A percentile compares a stretch with the other conserved stretches of the same genome.
Conservation (phyloP, 2,797 vertebrate species). For the Loriculus beryllinus region DNA sequence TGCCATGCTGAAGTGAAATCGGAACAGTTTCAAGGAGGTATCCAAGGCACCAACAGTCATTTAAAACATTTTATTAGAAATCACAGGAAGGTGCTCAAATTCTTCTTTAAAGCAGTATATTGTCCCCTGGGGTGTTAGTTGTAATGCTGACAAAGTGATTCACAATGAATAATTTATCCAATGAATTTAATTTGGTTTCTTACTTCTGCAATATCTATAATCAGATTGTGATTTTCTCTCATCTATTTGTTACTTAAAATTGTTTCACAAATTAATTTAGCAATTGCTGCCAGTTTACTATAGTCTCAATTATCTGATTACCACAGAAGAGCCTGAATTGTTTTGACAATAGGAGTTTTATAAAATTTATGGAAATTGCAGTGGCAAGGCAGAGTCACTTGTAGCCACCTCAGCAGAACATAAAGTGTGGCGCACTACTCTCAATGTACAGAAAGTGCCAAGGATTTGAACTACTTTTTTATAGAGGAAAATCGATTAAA, state of each 20-base stretch:
- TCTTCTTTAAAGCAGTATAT: background rate
- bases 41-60: background rate
- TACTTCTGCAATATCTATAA: constrained; percentile 30
- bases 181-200: constrained; percentile 23
- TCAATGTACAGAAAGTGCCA: background rate
- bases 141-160: background rate
- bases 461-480: background rate
- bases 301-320: background rate
- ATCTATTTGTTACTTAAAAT: constrained; percentile 6
- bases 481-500: background rate
- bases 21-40: background rate
- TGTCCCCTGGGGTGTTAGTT: background rate
- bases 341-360: background rate
- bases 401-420: background rate
- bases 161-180: constrained; percentile 21
- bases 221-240: constrained; percentile 22
- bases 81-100: background rate
- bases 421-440: background rate
- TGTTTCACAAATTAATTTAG: constrained; percentile 32
- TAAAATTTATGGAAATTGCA: background rate
- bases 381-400: background rate
- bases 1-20: background rate
- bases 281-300: constrained; percentile 1
- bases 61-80: background rate
- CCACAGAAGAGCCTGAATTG: background rate